phyloP scores from a whole-genome alignment of 2,113 vertebrate genomes.

The Laticauda colubrina region DNA sequence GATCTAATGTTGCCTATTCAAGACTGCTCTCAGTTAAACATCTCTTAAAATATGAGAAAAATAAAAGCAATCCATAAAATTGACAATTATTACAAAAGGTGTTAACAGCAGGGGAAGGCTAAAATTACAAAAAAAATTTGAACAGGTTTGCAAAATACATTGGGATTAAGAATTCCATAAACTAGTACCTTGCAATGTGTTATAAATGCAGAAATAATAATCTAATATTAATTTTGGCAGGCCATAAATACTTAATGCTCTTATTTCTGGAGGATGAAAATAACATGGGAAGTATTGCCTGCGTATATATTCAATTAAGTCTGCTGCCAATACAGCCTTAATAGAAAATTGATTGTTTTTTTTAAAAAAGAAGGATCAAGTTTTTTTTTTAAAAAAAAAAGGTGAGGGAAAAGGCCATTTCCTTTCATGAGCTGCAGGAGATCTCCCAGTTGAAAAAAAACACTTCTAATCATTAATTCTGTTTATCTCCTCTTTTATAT shows the following conservation, averaged over 20 bases:
- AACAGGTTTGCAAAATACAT: background rate
- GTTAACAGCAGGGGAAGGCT: background rate
- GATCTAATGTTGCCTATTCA: background rate
- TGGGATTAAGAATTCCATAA: background rate
- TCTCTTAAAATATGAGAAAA: background rate
- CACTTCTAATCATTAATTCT: constrained; percentile 30
- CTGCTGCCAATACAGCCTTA: background rate
- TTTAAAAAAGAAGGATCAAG: background rate
- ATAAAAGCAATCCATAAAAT: background rate
- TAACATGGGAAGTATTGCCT: too few species aligned
- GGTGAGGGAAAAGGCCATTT: background rate
- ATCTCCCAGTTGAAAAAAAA: background rate
- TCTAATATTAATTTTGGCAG: background rate
- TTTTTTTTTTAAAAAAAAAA: too few species aligned
- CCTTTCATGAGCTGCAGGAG: background rate
- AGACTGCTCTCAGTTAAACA: background rate
- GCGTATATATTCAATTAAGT: background rate
- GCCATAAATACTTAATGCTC: background rate
- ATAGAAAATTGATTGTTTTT: background rate
- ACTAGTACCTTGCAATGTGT: background rate
- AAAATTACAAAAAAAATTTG: background rate
- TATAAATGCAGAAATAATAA: background rate
- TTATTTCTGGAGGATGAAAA: background rate
- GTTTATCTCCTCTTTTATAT: background rate
- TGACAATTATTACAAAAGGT: background rate